A percentile compares a stretch with the other conserved stretches of the same genome.
Evolutionary conservation across 2,113 vertebrate genomes (phyloP).

Genomic region (Gnathonemus longibarbis): DNA sequence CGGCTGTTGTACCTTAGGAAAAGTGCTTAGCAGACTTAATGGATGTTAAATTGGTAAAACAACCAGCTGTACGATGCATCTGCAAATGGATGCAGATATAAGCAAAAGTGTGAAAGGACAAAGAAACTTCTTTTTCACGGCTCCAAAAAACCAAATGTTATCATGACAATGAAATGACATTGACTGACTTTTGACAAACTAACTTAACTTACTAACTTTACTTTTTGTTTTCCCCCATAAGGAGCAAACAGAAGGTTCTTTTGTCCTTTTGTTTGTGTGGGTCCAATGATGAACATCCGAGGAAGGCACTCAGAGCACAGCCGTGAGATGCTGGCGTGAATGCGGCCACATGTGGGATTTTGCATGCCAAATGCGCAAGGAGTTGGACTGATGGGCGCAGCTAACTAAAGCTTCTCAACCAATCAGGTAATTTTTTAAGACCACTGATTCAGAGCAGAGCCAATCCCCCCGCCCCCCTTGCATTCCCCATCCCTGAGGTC

Average conservation of each 20-base stretch:
- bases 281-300: background rate
- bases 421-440: background rate
- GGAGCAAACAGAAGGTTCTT: background rate
- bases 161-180: background rate
- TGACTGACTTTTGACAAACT: background rate
- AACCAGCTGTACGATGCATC: background rate
- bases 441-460: background rate
- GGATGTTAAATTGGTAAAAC: background rate
- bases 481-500: background rate
- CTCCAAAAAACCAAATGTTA: background rate
- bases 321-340: background rate
- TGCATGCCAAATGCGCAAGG: background rate
- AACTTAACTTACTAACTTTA: background rate
- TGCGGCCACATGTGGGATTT: background rate
- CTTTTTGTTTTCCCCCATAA: background rate
- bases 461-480: background rate
- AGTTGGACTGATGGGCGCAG: background rate
- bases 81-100: background rate
- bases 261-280: background rate
- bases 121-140: background rate
- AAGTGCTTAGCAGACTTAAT: background rate
- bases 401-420: background rate
- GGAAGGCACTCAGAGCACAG: background rate
- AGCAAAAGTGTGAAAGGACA: background rate
- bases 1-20: background rate